Percentiles rank a stretch among this genome's conserved stretches.
These are phyloP conservation scores for Diuraphis noxia DNA, from an alignment of 1,140 invertebrate genomes.

Conservation along the genomic window DNA sequence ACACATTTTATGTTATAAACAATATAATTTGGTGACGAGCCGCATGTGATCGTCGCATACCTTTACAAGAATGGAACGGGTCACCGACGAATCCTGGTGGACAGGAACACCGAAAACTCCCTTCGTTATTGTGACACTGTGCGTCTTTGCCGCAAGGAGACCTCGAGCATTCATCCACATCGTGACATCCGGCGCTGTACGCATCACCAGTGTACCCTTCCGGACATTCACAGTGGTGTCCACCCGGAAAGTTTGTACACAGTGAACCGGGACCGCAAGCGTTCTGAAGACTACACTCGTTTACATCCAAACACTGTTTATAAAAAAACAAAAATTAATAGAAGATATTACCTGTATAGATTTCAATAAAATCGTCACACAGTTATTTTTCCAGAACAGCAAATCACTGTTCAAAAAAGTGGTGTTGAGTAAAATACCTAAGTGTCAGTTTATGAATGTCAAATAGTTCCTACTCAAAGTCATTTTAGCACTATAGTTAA, in stretches of 20 bases:
- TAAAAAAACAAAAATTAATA: not conserved
- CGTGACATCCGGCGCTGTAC: slow-evolving; percentile 66
- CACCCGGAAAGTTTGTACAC: slow-evolving; percentile 78
- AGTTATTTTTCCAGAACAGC: not conserved
- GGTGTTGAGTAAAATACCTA: not conserved
- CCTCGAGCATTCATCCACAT: slow-evolving; percentile 72
- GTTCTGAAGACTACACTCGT: slow-evolving; percentile 75
- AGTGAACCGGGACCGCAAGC: slow-evolving; percentile 78
- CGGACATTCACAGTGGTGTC: slow-evolving; percentile 80
- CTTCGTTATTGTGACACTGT: slow-evolving; percentile 72
- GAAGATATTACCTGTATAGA: not conserved
- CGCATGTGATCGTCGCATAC: slow-evolving; percentile 61
- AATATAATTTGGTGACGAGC: not conserved
- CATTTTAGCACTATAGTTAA: not conserved
- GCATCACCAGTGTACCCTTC: slow-evolving; percentile 77
- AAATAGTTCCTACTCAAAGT: not conserved
- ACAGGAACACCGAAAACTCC: slow-evolving; percentile 75
- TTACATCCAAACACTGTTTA: slow-evolving; percentile 75
- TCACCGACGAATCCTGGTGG: slow-evolving; percentile 77
- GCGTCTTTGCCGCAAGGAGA: slow-evolving; percentile 74
- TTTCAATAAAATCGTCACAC: not conserved
- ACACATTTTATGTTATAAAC: not conserved
- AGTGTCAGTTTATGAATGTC: not conserved
- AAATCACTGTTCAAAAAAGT: not conserved
- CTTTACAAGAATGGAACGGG: slow-evolving; percentile 70